Evolutionary conservation across 2,797 vertebrate species (phyloP), one percentile per base, ranked within the genome.

Genomic region (Rousettus madagascariensis): DNA sequence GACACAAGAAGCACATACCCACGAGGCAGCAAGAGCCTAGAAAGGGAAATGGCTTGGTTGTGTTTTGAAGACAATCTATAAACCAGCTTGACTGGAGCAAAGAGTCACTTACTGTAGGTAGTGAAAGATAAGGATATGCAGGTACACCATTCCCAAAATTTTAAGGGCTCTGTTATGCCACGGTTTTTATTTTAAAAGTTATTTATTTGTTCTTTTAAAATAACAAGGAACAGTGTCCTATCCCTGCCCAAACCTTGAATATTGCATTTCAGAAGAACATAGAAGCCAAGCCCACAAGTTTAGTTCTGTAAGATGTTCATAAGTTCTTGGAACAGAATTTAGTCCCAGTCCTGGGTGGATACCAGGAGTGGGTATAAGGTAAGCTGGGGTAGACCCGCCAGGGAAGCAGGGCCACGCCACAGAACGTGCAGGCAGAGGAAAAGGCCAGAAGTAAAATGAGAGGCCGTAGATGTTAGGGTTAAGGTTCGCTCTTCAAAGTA

Each of bases 131-230:
- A n/a, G 11, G 26, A 17, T 30, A 30, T n/a, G 46, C 3, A 71
- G 17, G 22, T 12, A 8, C 5, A 5, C 30, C 43, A 15, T 38
- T 68, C 38, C 20, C 53, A 43, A 55, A 20, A 16, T 36, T 30
- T 36, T 65, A 63, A 86, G 63, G 49, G 10, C 15, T 68, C 59
- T 30, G 5, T 63, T 75, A 75, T 28, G 53, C 49, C 15, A 49
- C 7, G 20, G 22, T 53, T 89, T 86, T 92, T 51, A 69, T 61
- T 28, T 33, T 10, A 20, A 86, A 75, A 9, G 1, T 83, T 38
- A 63, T 71, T 77, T 16, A 66, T 38, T 69, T 78, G 19, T 82
- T 91, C 24, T 83, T 91, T 89, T 41, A 30, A 91, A 84, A 92
- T 84, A 80, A 53, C 5, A 1, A 74, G 11, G n/a, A 9, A 55